phyloP scores from a whole-genome alignment of 2,888 invertebrate genomes.

The Eutolmus rufibarbis region DNA sequence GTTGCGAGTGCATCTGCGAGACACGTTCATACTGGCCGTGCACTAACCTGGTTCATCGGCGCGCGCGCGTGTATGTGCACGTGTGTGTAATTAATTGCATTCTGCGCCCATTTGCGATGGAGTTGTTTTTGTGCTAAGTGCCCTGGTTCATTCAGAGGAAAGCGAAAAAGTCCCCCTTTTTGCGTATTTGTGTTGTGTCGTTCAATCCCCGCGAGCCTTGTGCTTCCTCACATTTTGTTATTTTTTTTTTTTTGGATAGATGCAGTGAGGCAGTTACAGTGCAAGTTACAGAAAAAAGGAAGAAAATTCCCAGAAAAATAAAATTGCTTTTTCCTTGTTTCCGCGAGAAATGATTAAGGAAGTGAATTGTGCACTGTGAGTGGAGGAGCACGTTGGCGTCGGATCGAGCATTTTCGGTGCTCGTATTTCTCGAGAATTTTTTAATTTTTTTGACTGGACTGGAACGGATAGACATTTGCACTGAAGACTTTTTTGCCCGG shows the following conservation, averaged over 20 bases:
- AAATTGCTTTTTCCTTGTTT: not conserved
- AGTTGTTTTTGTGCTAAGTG: slow-evolving; percentile 13
- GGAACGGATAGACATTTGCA: not conserved
- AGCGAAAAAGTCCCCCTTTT: not conserved
- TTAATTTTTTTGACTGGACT: not conserved
- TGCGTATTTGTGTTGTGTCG: not conserved
- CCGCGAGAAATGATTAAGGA: not conserved
- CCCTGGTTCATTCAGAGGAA: not conserved
- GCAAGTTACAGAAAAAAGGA: not conserved
- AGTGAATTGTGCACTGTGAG: not conserved
- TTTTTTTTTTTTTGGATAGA: not conserved
- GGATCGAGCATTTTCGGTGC: not conserved
- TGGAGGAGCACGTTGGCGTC: not conserved
- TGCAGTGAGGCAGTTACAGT: not conserved
- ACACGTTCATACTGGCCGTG: not conserved
- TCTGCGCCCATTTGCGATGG: not conserved
- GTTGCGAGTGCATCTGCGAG: not conserved
- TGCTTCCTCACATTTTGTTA: not conserved
- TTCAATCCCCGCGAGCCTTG: not conserved
- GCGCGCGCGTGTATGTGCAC: not conserved
- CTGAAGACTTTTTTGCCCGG: not conserved
- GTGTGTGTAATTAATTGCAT: slow-evolving; percentile 18
- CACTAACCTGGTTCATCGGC: not conserved
- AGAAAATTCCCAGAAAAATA: not conserved
- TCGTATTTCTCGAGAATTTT: not conserved